These are phyloP conservation scores for Ageneiosus marmoratus DNA, from an alignment of 2,113 vertebrate genomes.

Conservation along the genomic window DNA sequence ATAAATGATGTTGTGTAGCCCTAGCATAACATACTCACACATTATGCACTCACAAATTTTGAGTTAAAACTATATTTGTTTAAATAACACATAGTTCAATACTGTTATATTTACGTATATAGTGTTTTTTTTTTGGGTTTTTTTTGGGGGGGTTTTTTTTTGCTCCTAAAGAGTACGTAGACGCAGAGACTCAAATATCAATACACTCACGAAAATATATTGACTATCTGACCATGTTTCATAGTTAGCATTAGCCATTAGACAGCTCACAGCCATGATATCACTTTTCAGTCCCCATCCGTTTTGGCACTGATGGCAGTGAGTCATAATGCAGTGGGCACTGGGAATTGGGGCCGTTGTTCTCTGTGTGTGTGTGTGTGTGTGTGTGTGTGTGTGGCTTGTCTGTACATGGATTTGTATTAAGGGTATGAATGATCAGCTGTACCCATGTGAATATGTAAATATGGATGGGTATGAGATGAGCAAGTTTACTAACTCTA, in stretches of 20 bases:
- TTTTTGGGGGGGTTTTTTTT: slow-evolving; percentile 17
- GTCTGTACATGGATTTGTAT: slow-evolving; percentile 2
- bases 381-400: neutral
- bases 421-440: neutral
- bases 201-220: slow-evolving; percentile 42
- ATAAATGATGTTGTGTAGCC: neutral
- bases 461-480: neutral
- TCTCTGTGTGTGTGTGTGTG: neutral
- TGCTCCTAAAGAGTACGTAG: slow-evolving; percentile 6
- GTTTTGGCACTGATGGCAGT: slow-evolving; percentile 36
- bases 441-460: neutral
- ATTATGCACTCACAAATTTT: neutral
- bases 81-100: neutral
- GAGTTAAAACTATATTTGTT: neutral
- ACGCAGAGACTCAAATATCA: slow-evolving; percentile 46
- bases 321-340: slow-evolving; percentile 40
- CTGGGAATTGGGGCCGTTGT: slow-evolving; percentile 17
- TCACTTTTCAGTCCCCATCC: slow-evolving; percentile 42
- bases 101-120: neutral
- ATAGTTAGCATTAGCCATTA: slow-evolving; percentile 53
- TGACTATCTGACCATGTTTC: slow-evolving; percentile 51
- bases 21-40: neutral
- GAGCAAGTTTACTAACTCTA: neutral
- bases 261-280: slow-evolving; percentile 48
- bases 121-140: neutral